Conservation (phyloP, 2,113 vertebrate genomes). For the Morone chrysops region DNA sequence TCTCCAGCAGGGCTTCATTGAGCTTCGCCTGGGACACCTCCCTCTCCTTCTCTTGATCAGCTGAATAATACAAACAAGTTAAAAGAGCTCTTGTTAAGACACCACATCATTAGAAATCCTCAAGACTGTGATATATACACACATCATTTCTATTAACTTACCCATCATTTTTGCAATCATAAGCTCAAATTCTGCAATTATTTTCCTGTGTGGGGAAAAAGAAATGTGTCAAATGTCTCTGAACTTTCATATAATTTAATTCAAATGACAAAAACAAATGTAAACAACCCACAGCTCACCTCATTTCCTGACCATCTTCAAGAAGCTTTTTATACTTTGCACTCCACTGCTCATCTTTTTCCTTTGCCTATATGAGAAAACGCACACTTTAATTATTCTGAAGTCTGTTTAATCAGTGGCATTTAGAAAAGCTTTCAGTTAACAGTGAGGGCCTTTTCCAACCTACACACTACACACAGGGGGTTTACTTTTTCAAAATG, state of each 20-base stretch:
- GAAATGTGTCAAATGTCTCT: background rate
- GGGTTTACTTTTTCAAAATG: too few relatives aligned
- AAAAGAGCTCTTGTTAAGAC: background rate
- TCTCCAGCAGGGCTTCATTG: slow-evolving; percentile 84
- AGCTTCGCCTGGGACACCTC: slow-evolving; percentile 81
- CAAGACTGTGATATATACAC: background rate
- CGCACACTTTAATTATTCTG: background rate
- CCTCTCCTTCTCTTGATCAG: slow-evolving; percentile 86
- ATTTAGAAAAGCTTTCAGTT: background rate
- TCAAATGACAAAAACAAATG: background rate
- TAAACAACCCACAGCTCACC: slow-evolving; percentile 75
- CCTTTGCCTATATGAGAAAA: slow-evolving; percentile 80
- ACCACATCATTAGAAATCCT: background rate
- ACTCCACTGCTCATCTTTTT: slow-evolving; percentile 80
- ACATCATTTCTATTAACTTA: slow-evolving; percentile 60
- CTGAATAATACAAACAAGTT: slow-evolving; percentile 65
- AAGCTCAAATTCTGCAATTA: slow-evolving; percentile 89
- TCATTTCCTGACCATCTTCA: slow-evolving; percentile 87
- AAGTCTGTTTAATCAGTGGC: background rate
- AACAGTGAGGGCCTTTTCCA: background rate
- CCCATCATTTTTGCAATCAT: slow-evolving; percentile 87
- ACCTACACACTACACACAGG: background rate
- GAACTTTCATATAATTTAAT: background rate
- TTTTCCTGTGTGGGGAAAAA: slow-evolving; percentile 82
- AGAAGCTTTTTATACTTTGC: slow-evolving; percentile 80